A percentile compares a stretch with the other conserved stretches of the same genome.
These are phyloP conservation scores for Campopleginae sp. DNA, from an alignment of 2,888 invertebrate species.

Conservation along the genomic window DNA sequence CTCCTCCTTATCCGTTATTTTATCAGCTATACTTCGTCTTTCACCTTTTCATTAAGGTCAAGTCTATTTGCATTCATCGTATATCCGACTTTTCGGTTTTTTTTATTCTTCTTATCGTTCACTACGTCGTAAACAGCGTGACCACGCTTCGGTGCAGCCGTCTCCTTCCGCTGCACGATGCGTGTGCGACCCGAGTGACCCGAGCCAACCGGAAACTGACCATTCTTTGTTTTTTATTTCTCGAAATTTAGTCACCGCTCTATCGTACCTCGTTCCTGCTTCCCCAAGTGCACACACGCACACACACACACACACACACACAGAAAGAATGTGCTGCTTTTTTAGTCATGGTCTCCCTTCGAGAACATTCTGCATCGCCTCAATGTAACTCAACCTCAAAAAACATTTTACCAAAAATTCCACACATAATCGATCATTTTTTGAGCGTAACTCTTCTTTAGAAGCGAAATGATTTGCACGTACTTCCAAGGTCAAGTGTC, in stretches of 20 bases:
- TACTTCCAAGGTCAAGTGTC: background rate
- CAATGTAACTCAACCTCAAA: slow-evolving; percentile 1
- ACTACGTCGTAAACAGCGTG: background rate
- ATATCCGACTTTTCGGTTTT: background rate
- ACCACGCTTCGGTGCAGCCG: background rate
- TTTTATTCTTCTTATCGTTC: background rate
- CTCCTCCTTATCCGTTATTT: background rate
- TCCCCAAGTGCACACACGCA: background rate
- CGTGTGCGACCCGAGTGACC: background rate
- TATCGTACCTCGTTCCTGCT: background rate
- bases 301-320: background rate
- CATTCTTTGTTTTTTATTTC: background rate
- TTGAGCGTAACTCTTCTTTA: background rate
- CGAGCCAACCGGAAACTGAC: background rate
- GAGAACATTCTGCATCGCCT: background rate
- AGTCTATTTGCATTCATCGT: slow-evolving; percentile 13
- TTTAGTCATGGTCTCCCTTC: background rate
- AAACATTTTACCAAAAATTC: background rate
- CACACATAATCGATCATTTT: background rate
- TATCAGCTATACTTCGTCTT: background rate
- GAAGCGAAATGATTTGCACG: background rate
- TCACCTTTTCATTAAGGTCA: slow-evolving; percentile 10
- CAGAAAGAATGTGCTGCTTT: background rate
- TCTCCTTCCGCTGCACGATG: slow-evolving; percentile 2
- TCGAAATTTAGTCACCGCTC: background rate